Base-by-base conservation (phyloP, 2,888 invertebrate genomes). In the Stenchaetothrips biformis region DNA sequence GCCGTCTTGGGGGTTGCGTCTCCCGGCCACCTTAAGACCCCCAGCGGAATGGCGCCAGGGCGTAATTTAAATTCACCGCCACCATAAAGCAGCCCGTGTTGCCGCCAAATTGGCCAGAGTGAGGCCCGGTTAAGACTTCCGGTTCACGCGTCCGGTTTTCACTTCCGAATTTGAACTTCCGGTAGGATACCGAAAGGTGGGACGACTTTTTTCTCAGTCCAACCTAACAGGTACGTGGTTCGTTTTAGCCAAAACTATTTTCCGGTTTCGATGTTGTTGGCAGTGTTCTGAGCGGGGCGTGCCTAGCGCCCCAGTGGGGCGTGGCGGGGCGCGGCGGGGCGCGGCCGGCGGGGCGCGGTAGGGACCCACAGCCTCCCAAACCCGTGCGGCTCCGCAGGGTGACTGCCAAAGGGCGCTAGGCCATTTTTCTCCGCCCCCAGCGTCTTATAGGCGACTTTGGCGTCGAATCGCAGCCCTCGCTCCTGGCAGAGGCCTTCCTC, bases 1-100 rank as follows among this genome's bases (percentile, higher is more conserved):
- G 67, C 67, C 67, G 67, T 25, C 67, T 25, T 25, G 67, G 67
- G 67, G 67, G 67, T 74, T 25, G 67, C 67, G 37, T 37, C 37
- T 37, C 13, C 0, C 16, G 59, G 25, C 67, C 67, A 21, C 67
- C 67, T 74, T 21, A 21, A 21, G 67, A 74, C 67, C 21, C 67
- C 67, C 67, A n/a, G 67, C 21, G 67, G 67, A 21, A 0, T 21
- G 67, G 53, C 53, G 2, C 2, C 21, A 6, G 9, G 25, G 67
- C 67, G 67, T 74, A 74, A 74, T 74, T 74, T 25, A 74, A 74
- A 74, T 74, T 74, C 67, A 74, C 67, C 67, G 67, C 67, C 25
- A 37, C 37, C 37, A 4, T 37, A 4, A 37, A 37, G 37, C 37
- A 37, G 37, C 37, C 37, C 37, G 37, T 37, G 37, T 37, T 37